phyloP scores from a whole-genome alignment of 1,140 invertebrate genomes.

The Penaeus japonicus region DNA sequence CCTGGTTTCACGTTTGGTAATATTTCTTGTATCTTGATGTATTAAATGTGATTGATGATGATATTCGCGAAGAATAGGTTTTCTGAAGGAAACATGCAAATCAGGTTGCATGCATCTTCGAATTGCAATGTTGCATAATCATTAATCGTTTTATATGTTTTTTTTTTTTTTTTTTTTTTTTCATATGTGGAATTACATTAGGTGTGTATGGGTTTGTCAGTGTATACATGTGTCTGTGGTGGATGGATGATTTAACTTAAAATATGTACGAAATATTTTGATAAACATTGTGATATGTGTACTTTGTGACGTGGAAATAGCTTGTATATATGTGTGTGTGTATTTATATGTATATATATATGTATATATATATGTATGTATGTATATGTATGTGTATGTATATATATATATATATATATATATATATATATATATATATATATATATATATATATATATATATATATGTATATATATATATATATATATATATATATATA shows the following conservation, averaged over 20 bases:
- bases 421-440: conserved; percentile 18
- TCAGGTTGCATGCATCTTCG: too few relatives aligned
- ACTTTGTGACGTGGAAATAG: not conserved
- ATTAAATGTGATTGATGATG: too few relatives aligned
- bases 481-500: conserved; percentile 36
- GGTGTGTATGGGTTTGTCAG: not conserved
- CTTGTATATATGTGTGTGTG: conserved; percentile 8
- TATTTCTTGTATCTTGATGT: too few relatives aligned
- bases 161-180: too few relatives aligned
- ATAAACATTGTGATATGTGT: too few relatives aligned
- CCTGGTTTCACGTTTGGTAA: too few relatives aligned
- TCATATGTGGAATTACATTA: not conserved
- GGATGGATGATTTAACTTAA: too few relatives aligned
- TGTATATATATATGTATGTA: conserved; percentile 26
- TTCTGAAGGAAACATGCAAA: too few relatives aligned
- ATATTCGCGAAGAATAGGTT: too few relatives aligned
- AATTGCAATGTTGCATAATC: too few relatives aligned
- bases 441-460: conserved; percentile 27
- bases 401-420: conserved; percentile 21
- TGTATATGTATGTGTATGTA: not conserved
- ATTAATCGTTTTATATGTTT: too few relatives aligned
- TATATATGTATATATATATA: conserved; percentile 24
- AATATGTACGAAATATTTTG: too few relatives aligned
- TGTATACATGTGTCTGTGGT: not conserved
- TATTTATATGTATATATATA: conserved; percentile 15